Percentiles rank a stretch among this genome's conserved stretches.
Conservation (phyloP, 2,888 invertebrate species). For the Catocala fraxini region DNA sequence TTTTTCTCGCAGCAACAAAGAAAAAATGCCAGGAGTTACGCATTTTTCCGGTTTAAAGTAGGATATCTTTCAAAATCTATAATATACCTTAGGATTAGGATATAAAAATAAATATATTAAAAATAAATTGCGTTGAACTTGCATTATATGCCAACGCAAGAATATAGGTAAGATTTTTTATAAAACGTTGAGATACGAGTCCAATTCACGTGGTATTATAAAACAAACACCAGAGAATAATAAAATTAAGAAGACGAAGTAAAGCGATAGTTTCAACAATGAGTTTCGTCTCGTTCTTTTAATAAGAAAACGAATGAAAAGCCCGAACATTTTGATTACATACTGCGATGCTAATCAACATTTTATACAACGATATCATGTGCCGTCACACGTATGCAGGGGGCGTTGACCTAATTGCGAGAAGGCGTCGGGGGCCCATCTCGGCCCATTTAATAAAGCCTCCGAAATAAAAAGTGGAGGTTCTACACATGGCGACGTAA, state of each 20-base stretch:
- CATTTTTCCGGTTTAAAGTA: no score
- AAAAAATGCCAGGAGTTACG: no score
- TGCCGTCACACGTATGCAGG: constrained; percentile 28
- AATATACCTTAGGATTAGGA: no score
- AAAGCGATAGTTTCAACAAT: constrained; percentile 6
- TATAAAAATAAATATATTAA: no score
- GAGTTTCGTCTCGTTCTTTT: constrained; percentile 3
- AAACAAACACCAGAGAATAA: not conserved
- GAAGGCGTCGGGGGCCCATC: constrained; percentile 35
- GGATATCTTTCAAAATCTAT: no score
- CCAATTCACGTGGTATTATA: not conserved
- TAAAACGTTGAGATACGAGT: not conserved
- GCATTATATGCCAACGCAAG: no score
- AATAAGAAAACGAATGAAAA: constrained; percentile 20
- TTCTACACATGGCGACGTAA: constrained; percentile 57
- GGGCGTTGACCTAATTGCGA: constrained; percentile 51
- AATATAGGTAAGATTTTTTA: no score
- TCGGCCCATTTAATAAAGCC: constrained; percentile 51
- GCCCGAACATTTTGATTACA: constrained; percentile 23
- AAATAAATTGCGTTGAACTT: no score
- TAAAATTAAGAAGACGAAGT: not conserved
- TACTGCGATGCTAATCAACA: constrained; percentile 39
- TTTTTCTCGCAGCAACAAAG: no score
- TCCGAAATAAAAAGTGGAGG: constrained; percentile 51
- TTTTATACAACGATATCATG: constrained; percentile 22